Evolutionary conservation across 2,113 vertebrate species (phyloP), one percentile per base, ranked within the genome.

Genomic region (Phodopus roborovskii): DNA sequence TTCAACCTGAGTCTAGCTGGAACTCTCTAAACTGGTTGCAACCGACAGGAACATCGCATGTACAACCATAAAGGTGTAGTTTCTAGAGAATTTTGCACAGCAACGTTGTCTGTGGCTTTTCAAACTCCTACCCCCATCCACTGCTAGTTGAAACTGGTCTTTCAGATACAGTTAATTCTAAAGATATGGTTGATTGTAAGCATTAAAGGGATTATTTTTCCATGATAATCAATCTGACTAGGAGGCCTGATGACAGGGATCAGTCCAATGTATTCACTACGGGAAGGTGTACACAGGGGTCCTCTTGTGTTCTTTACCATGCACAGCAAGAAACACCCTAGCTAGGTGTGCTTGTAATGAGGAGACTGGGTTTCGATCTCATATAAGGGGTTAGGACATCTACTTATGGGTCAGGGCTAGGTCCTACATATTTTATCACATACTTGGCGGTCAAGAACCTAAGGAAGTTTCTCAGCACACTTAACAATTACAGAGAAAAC

Each of bases 1-100:
- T 88, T 88, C 91, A 89, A 62, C 66, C 79, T 36, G 15, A 84
- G 91, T 96, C 77, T 66, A 96, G 53, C 93, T 95, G n/a, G 11
- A 96, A 77, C 95, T 83, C 95, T 97, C 88, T 82, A 95, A 87
- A 93, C 36, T 94, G 89, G 93, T 71, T 75, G 64, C n/a, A 85
- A 33, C 50, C 48, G 64, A 93, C 36, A 90, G 7, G 64, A 96
- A 90, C 66, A 84, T 83, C 83, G 75, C 42, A 79, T 48, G 26
- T 92, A 64, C n/a, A 85, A 85, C 48, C 16, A 13, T 74, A 78
- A 89, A 82, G 56, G 68, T 17, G 93, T 85, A 39, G 3, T 56
- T 95, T 95, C 82, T 90, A 53, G 20, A 92, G 26, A 28, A 71
- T 36, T 89, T 82, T 88, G 45, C 19, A 78, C 81, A 90, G 60